Evolutionary conservation across 2,888 invertebrate genomes (phyloP), one percentile per base, ranked within the genome.

Genomic region (Mythimna pallens): DNA sequence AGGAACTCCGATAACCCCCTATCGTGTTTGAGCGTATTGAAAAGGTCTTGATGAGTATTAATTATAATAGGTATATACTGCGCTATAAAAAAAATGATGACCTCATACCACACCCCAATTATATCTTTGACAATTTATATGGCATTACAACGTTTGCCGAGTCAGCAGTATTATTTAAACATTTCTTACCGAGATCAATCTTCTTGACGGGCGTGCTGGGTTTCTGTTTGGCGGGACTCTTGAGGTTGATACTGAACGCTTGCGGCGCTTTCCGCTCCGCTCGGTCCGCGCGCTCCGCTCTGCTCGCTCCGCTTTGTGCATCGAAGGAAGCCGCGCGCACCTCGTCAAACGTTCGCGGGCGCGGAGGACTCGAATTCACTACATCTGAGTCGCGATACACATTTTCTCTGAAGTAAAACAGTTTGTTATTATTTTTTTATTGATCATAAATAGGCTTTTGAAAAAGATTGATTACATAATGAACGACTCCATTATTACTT

Each of bases 331-430:
- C 1, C 1, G 61, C 14, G 36, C 61, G 61, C 12, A 12, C 22
- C 4, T 61, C 61, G 40, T 61, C 61, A 14, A 61, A 40, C 1
- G 14, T 22, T 1, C 73, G 58, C 92, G 89, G 79, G 92, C 95
- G 88, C 79, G 95, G 91, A 82, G 93, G 93, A 9, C 92, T 92
- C 65, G 90, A 89, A 34, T 92, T 89, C 3, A 92, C 83, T 43
- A 88, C 91, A 25, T 93, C 95, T 0, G 93, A 94, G 83, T 97
- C 97, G 62, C 95, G 95, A 89, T 97, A 97, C 62, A 97, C 97
- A 85, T 96, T 96, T 83, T 96, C 96, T 87, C 96, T 96, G 90
- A 0, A 59, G 12, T 17, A 17, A 0, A 9, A 55, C 0, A 3
- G 3, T 14, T 12, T n/a, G 3, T 14, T 47, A 1, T 34, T 55